These are phyloP conservation scores for Dolichotis patagonum DNA, from an alignment of 2,113 vertebrate genomes.

Conservation along the genomic window DNA sequence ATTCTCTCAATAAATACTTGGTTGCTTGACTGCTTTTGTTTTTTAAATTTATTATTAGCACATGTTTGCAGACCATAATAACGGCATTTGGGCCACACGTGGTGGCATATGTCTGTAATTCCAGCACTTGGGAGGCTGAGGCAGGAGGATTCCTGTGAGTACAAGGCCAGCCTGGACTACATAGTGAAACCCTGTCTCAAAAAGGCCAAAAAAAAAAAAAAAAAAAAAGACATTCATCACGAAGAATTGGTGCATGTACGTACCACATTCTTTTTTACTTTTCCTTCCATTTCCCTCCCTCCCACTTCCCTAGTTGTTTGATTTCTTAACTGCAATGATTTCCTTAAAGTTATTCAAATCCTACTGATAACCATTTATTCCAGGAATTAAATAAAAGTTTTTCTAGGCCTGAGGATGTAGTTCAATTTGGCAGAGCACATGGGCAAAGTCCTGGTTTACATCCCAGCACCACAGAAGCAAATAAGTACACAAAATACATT, in stretches of 20 bases:
- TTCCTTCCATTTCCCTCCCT: background rate
- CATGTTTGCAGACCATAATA: background rate
- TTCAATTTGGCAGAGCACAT: background rate
- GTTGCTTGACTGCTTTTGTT: background rate
- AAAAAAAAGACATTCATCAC: background rate
- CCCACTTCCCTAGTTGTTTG: background rate
- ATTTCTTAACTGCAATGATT: conserved; percentile 20
- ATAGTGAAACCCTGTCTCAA: background rate
- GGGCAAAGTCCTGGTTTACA: background rate
- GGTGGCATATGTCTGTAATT: background rate
- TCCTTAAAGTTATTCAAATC: conserved; percentile 19
- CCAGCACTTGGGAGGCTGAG: background rate
- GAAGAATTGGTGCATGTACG: background rate
- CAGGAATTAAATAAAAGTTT: conserved; percentile 8
- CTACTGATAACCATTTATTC: conserved; percentile 6
- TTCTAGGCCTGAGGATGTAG: background rate
- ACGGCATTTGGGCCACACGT: background rate
- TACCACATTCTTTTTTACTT: background rate
- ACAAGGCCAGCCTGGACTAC: background rate
- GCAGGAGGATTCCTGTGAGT: background rate
- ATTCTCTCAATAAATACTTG: background rate
- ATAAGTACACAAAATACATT: background rate
- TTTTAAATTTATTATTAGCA: background rate
- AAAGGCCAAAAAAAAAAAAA: background rate
- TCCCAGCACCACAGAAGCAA: background rate